Conservation (phyloP, 2,113 vertebrate genomes). For the Otus sunia region DNA sequence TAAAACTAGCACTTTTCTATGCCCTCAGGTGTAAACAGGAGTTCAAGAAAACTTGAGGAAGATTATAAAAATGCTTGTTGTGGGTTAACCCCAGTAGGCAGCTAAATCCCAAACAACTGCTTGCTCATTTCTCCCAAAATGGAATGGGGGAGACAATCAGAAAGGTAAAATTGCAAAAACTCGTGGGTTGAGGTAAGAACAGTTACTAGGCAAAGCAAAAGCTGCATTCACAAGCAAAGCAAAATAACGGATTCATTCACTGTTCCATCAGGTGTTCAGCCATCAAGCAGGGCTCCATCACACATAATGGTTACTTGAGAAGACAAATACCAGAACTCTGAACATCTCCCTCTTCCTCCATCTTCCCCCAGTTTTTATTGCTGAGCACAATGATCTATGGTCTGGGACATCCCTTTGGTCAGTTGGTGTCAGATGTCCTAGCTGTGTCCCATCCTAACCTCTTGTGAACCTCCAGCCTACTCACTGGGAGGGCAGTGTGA, state of each 20-base stretch:
- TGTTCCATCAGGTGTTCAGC: neutral
- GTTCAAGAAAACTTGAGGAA: neutral
- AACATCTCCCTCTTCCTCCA: neutral
- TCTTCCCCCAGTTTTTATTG: neutral
- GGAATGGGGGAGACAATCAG: neutral
- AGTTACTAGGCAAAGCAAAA: neutral
- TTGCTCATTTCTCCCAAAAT: neutral
- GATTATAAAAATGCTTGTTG: neutral
- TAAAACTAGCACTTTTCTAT: neutral
- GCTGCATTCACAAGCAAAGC: neutral
- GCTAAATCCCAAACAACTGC: neutral
- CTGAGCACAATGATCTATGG: neutral
- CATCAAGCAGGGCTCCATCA: neutral
- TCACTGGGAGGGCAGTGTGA: neutral
- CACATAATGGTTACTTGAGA: rapidly evolving
- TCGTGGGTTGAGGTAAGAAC: neutral
- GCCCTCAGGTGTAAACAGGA: neutral
- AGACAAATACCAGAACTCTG: neutral
- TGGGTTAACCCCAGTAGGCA: neutral
- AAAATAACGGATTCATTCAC: neutral
- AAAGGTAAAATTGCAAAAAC: neutral
- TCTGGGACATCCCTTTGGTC: neutral
- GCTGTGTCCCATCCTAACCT: neutral
- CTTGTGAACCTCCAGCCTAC: neutral
- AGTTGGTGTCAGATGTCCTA: neutral